Evolutionary conservation across 2,797 vertebrate species (phyloP).

Genomic region (Rhinatrema bivittatum): DNA sequence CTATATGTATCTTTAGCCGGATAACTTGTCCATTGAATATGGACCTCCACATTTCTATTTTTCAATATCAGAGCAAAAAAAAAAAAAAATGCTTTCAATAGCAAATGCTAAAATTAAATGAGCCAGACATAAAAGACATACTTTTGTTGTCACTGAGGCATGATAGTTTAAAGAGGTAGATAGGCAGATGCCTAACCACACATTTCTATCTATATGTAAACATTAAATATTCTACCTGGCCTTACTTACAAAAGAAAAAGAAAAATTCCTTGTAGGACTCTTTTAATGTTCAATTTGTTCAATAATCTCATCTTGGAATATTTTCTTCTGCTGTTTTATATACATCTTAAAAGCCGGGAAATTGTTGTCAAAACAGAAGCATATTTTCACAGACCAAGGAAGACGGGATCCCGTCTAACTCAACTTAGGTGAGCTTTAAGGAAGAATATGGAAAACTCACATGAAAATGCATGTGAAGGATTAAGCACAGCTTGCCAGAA

Average conservation of each 20-base stretch:
- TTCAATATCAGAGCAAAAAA: too few relatives aligned
- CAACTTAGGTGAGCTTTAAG: constrained; percentile 5
- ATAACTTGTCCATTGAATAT: too few relatives aligned
- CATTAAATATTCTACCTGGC: neutral
- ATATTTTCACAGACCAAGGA: neutral
- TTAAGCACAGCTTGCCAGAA: neutral
- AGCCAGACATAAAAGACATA: too few relatives aligned
- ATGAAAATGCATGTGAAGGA: neutral
- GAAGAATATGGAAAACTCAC: constrained; percentile 4
- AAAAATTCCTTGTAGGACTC: neutral
- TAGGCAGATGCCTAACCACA: too few relatives aligned
- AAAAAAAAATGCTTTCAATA: too few relatives aligned
- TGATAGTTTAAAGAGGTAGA: too few relatives aligned
- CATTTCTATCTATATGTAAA: too few relatives aligned
- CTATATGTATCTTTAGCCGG: too few relatives aligned
- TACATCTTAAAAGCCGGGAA: constrained; percentile 12
- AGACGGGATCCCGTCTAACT: neutral
- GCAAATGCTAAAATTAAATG: too few relatives aligned
- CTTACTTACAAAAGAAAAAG: neutral
- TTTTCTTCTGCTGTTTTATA: constrained; percentile 3
- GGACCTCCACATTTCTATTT: too few relatives aligned
- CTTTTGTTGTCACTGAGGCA: too few relatives aligned
- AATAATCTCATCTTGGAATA: constrained; percentile 8
- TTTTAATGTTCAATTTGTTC: neutral
- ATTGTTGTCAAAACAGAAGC: constrained; percentile 3